Conservation (phyloP, 2,888 invertebrate species). For the Drosophila anomalata region DNA sequence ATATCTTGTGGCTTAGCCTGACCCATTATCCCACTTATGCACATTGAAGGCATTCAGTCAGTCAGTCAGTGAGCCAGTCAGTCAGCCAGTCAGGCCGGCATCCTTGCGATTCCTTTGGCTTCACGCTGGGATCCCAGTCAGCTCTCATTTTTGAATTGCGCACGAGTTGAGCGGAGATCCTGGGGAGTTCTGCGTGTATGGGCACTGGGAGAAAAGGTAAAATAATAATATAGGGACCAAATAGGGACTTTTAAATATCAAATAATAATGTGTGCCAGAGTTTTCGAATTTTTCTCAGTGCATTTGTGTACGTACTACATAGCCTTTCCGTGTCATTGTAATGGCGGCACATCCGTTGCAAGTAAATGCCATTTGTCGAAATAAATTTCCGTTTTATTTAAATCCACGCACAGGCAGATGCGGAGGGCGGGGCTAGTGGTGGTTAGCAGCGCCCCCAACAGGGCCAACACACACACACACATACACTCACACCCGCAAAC, state of each 20-base stretch:
- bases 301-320: conserved; percentile 48
- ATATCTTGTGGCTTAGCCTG: conserved; percentile 76
- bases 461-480: conserved; percentile 2
- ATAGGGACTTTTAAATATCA: too few relatives aligned
- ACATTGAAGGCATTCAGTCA: conserved; percentile 77
- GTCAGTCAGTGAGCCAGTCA: conserved; percentile 32
- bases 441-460: conserved; percentile 8
- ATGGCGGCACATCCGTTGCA: conserved; percentile 78
- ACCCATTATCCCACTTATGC: conserved; percentile 78
- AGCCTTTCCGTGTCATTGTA: conserved; percentile 74
- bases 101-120: conserved; percentile 44
- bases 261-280: not conserved
- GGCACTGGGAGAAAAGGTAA: not conserved
- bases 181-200: conserved; percentile 32
- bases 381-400: conserved; percentile 79
- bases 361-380: conserved; percentile 80
- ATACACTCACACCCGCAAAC: conserved; percentile 16
- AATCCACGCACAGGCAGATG: conserved; percentile 63
- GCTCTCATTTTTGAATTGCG: conserved; percentile 64
- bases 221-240: not conserved
- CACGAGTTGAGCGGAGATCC: conserved; percentile 54
- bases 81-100: conserved; percentile 24
- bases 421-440: conserved; percentile 15
- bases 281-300: not conserved
- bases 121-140: conserved; percentile 57